A percentile compares a stretch with the other conserved stretches of the same genome.
Conservation (phyloP, 1,140 invertebrate species). For the Achroia grisella region DNA sequence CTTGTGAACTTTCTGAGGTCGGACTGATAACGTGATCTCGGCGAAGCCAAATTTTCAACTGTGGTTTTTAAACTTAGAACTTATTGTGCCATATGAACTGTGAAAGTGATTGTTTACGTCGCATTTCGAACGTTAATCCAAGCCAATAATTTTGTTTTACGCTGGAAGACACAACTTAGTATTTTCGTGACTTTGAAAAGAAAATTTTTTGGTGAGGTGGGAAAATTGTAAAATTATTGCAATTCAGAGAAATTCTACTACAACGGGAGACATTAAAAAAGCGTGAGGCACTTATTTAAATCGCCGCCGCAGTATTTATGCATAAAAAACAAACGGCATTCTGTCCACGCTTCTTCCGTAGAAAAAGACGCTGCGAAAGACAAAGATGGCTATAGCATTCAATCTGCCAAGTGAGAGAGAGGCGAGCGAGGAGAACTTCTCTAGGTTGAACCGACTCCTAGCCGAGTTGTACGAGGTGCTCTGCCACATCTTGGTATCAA, state of each 20-base stretch:
- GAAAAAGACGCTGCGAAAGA: slow-evolving; percentile 54
- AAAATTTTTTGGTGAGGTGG: slow-evolving; percentile 25
- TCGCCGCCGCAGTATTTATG: slow-evolving; percentile 46
- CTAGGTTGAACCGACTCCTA: slow-evolving; percentile 68
- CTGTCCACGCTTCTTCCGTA: slow-evolving; percentile 58
- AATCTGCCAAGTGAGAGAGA: slow-evolving; percentile 70
- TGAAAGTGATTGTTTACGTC: slow-evolving; percentile 24
- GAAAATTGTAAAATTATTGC: neutral
- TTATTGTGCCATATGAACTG: slow-evolving; percentile 32
- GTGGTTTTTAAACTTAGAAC: slow-evolving; percentile 24
- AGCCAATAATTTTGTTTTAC: no score
- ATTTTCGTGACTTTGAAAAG: slow-evolving; percentile 1
- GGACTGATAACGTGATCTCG: slow-evolving; percentile 29
- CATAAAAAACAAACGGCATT: slow-evolving; percentile 59
- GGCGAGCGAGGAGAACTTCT: slow-evolving; percentile 69
- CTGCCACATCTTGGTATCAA: slow-evolving; percentile 67
- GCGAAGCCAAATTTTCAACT: slow-evolving; percentile 35
- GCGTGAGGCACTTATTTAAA: neutral
- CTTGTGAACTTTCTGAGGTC: slow-evolving; percentile 37
- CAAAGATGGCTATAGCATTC: slow-evolving; percentile 72
- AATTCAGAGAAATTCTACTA: neutral
- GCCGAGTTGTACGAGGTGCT: slow-evolving; percentile 69
- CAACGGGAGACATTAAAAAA: slow-evolving; percentile 24
- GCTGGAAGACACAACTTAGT: no score
- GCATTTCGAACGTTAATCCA: no score